These are phyloP conservation scores for Ursus arctos DNA, from an alignment of 2,113 vertebrate species.

Conservation along the genomic window DNA sequence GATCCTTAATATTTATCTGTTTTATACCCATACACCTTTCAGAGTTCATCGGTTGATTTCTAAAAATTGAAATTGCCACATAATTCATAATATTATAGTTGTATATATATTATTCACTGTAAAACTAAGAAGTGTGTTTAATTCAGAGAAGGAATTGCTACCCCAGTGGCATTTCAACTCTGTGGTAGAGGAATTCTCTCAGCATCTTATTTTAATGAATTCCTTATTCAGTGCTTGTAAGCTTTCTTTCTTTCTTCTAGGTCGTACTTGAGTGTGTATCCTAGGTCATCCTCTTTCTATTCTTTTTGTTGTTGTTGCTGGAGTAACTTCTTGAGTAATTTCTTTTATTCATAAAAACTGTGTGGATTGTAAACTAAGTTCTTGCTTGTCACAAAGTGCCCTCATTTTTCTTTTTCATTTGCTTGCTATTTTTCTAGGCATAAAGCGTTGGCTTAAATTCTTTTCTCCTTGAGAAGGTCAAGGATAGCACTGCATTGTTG, in stretches of 20 bases:
- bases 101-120: not conserved
- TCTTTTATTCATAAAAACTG: slow-evolving; percentile 46
- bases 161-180: not conserved
- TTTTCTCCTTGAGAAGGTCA: slow-evolving; percentile 29
- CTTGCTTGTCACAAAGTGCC: not conserved
- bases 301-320: not conserved
- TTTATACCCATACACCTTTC: not conserved
- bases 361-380: slow-evolving; percentile 44
- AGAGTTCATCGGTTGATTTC: slow-evolving; percentile 16
- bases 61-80: not conserved
- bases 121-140: slow-evolving; percentile 2
- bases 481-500: not conserved
- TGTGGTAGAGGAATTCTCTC: not conserved
- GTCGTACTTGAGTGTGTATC: not conserved
- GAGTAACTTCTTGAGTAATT: slow-evolving; percentile 3
- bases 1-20: slow-evolving; percentile 13
- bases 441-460: slow-evolving; percentile 23
- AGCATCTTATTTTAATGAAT: slow-evolving; percentile 27
- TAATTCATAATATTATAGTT: slow-evolving; percentile 11
- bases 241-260: not conserved
- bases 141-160: not conserved
- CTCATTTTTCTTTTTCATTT: slow-evolving; percentile 7
- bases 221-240: not conserved
- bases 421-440: slow-evolving; percentile 28
- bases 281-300: not conserved